Base-by-base conservation (phyloP, 2,797 vertebrate genomes). In the Hylomyscus alleni region DNA sequence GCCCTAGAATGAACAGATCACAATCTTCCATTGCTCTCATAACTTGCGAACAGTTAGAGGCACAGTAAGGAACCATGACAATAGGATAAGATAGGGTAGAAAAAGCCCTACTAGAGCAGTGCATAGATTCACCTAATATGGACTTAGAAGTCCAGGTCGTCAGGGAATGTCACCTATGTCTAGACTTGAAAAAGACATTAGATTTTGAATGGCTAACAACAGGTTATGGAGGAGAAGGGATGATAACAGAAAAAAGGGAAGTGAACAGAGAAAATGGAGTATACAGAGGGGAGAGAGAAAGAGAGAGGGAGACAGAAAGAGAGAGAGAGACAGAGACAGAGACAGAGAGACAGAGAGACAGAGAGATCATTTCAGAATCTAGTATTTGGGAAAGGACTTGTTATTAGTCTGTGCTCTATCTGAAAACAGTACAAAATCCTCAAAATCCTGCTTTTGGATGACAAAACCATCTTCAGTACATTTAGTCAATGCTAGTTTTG, bases 161-260 rank as follows among this genome's bases (percentile, higher is more conserved):
- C 8, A 65, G 29, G 80, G 14, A 44, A 58, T 31, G 76, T 31
- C n/a, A 20, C 56, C 8, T 52, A 92, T 75, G 4, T 83, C 9
- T 58, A 69, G 50, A 44, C 76, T 90, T 87, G 54, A 37, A 95
- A 92, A 44, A 26, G 24, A 86, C 77, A 52, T 52, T 76, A 76
- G 19, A 50, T 83, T 47, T 89, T 34, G 24, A 54, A 11, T 80
- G 31, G 11, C 44, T 84, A 65, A 73, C 0, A 11, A 91, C 3
- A 24, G 3, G 15, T 3, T 29, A 78, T n/a, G 19, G 29, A 56
- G 31, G 20, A 24, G n/a, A 77, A 58, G 77, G 29, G 78, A 81
- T 50, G 4, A 67, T 78, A 58, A 20, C 3, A 82, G 50, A 50
- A 77, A 85, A 85, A 93, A 56, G n/a, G 34, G 8, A 90, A 47